Base-by-base conservation (phyloP, 1,140 invertebrate species). In the Polyergus mexicanus region DNA sequence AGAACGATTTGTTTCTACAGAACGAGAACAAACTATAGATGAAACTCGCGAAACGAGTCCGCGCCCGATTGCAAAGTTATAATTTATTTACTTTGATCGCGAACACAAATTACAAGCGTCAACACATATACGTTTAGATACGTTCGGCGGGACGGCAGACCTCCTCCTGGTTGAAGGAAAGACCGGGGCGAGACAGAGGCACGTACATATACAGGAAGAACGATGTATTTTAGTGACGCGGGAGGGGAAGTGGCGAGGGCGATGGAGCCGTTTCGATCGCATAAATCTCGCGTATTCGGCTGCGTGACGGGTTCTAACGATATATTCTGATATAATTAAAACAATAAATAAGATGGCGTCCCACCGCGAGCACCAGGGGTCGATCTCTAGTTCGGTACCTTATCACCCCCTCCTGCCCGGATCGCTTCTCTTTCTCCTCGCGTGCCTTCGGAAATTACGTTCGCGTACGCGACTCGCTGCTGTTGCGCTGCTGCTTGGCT, bases 291-390 rank as follows among this genome's bases (percentile, higher is more conserved):
- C 91, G 94, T 91, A 93, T 94, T 94, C 92, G 94, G 94, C 94
- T 92, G 93, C 92, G 92, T 93, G 93, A 94, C 93, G 93, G 92
- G 84, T 91, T 94, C 94, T 95, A 95, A 95, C 94, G 94, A 95
- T 95, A 95, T 94, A 95, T 94, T 94, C 94, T 93, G 94, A 95
- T 95, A 94, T 95, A 95, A 95, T 95, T 95, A 95, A 95, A 95
- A 95, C 94, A 95, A 95, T 95, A 95, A 95, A 95, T 95, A 95
- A 95, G 93, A 95, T 95, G 94, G 94, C 94, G 90, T 93, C 94
- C 94, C 88, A 94, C 94, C 91, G 94, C 88, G 94, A 95, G 91
- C 94, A 90, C 91, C 94, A 92, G 94, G 94, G 94, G 93, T 94
- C 94, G 94, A 93, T 80, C 68, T 90, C 86, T 90, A 90, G 89